Conservation (phyloP, 1,140 invertebrate genomes). For the Drosophila athabasca region DNA sequence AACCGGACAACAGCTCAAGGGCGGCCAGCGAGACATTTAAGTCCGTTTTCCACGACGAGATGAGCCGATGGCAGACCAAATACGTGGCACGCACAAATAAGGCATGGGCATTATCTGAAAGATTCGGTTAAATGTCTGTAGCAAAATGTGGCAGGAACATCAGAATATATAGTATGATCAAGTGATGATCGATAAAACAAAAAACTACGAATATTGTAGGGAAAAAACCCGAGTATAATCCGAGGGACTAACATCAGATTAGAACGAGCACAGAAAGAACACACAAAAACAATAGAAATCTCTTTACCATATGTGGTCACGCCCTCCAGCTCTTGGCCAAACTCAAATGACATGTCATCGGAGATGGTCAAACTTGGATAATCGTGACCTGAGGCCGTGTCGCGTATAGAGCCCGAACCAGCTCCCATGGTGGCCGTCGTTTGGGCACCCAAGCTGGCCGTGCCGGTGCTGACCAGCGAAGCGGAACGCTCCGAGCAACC, state of each 20-base stretch:
- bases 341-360: slow-evolving; percentile 82
- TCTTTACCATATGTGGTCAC: slow-evolving; percentile 77
- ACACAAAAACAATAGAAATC: slow-evolving; percentile 13
- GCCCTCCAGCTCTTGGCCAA: slow-evolving; percentile 76
- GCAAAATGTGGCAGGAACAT: not conserved
- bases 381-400: slow-evolving; percentile 74
- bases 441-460: slow-evolving; percentile 73
- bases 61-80: slow-evolving; percentile 95
- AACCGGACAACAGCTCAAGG: slow-evolving; percentile 93
- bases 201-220: not conserved
- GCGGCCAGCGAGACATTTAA: slow-evolving; percentile 97
- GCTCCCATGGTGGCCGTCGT: slow-evolving; percentile 62
- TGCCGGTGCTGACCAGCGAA: slow-evolving; percentile 76
- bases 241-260: too few relatives aligned
- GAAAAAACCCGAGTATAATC: not conserved
- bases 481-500: slow-evolving; percentile 82
- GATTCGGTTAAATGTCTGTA: not conserved
- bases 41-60: slow-evolving; percentile 98
- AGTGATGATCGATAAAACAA: slow-evolving; percentile 11
- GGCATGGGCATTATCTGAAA: slow-evolving; percentile 85
- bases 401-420: slow-evolving; percentile 58
- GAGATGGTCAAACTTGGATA: slow-evolving; percentile 81
- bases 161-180: not conserved
- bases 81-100: slow-evolving; percentile 96
- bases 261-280: not conserved